A percentile compares a stretch with the other conserved stretches of the same genome.
Conservation (phyloP, 2,888 invertebrate species). For the Apocheima hispidaria region DNA sequence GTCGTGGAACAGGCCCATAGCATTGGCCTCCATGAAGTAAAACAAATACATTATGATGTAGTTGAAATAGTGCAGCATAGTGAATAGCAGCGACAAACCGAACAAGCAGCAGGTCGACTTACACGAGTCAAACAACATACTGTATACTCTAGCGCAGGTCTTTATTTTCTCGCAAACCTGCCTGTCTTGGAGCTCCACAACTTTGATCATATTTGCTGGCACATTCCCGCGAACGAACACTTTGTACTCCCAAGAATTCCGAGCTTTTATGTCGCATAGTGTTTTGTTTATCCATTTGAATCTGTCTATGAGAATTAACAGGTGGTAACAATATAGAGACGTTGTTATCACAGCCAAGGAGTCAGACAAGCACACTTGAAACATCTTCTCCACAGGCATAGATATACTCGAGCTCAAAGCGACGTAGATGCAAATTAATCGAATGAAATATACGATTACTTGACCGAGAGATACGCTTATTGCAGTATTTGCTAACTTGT, state of each 20-base stretch:
- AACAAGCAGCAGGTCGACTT: constrained; percentile 54
- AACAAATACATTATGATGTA: constrained; percentile 65
- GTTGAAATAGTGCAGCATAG: constrained; percentile 53
- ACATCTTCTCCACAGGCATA: constrained; percentile 62
- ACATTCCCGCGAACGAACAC: constrained; percentile 53
- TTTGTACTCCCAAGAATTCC: constrained; percentile 56
- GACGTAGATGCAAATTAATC: constrained; percentile 58
- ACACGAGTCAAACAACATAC: constrained; percentile 57
- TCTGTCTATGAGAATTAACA: constrained; percentile 56
- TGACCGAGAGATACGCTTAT: constrained; percentile 51
- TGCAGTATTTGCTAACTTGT: constrained; percentile 48
- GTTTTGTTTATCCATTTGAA: constrained; percentile 63
- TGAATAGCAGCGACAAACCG: constrained; percentile 60
- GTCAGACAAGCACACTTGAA: constrained; percentile 62
- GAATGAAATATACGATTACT: constrained; percentile 48
- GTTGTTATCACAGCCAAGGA: constrained; percentile 56
- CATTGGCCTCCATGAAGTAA: constrained; percentile 76
- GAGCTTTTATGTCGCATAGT: constrained; percentile 54
- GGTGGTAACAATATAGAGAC: constrained; percentile 57
- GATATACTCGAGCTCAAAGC: constrained; percentile 52
- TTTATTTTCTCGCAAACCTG: constrained; percentile 62
- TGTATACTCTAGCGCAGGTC: constrained; percentile 61
- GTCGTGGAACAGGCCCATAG: constrained; percentile 66
- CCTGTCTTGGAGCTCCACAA: constrained; percentile 56
- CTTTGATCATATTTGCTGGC: constrained; percentile 47